A percentile compares a stretch with the other conserved stretches of the same genome.
phyloP scores from a whole-genome alignment of 2,797 vertebrate genomes.

The Tachyglossus aculeatus region DNA sequence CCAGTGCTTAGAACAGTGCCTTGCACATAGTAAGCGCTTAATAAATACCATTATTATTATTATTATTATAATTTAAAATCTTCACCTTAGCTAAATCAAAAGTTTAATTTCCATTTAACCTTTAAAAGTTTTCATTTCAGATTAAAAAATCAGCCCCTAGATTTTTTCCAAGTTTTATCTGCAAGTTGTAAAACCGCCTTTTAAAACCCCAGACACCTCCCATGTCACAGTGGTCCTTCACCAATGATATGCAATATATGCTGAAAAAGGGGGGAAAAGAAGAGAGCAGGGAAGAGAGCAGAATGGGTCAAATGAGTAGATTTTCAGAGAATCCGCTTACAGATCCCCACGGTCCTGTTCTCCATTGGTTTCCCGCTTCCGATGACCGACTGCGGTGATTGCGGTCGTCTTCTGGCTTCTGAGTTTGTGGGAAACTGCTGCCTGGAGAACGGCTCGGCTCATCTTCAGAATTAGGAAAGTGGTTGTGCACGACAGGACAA shows the following conservation, averaged over 20 bases:
- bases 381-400: slow-evolving; percentile 83
- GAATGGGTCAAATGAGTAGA: slow-evolving; percentile 17
- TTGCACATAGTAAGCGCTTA: too few relatives aligned
- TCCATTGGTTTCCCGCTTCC: slow-evolving; percentile 87
- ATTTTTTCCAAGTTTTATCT: background rate
- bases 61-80: background rate
- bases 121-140: background rate
- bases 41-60: too few relatives aligned
- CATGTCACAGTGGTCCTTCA: background rate
- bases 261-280: slow-evolving; percentile 2
- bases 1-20: too few relatives aligned
- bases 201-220: background rate
- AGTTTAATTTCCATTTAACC: background rate
- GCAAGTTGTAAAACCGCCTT: background rate
- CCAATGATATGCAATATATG: background rate
- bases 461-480: slow-evolving; percentile 73
- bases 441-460: slow-evolving; percentile 76
- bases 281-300: background rate
- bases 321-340: slow-evolving; percentile 77
- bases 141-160: fast-evolving
- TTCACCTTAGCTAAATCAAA: background rate
- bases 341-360: slow-evolving; percentile 96
- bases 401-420: slow-evolving; percentile 73
- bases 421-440: slow-evolving; percentile 67
- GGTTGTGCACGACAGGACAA: slow-evolving; percentile 78